phyloP scores from a whole-genome alignment of 2,113 vertebrate genomes.

The Ahaetulla prasina region DNA sequence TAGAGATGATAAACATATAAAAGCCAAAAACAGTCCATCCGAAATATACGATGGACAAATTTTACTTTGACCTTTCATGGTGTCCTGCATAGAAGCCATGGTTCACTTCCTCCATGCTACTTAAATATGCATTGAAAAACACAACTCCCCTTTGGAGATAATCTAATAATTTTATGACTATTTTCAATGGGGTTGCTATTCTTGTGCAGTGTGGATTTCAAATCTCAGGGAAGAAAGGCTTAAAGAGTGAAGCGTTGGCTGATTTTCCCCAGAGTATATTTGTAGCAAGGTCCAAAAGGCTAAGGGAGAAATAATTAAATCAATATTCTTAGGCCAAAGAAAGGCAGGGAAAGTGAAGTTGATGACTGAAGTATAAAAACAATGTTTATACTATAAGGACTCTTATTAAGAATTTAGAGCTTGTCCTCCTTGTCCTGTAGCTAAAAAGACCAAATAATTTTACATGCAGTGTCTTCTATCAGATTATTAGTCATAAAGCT shows the following conservation, averaged over 20 bases:
- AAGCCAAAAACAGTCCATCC: not conserved
- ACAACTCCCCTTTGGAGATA: not conserved
- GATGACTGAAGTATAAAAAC: not conserved
- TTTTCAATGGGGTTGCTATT: not conserved
- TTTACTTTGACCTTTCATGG: not conserved
- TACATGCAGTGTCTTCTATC: not conserved
- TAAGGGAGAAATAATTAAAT: not conserved
- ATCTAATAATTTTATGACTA: not conserved
- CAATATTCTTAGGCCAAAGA: not conserved
- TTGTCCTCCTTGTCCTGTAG: not conserved
- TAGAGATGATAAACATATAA: not conserved
- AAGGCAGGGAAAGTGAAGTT: not conserved
- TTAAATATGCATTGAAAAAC: not conserved
- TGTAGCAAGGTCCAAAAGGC: not conserved
- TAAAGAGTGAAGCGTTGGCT: not conserved
- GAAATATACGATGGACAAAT: not conserved
- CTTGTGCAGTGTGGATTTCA: not conserved
- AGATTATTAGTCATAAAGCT: not conserved
- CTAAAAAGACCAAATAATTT: not conserved
- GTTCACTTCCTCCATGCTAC: not conserved
- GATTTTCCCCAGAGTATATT: not conserved
- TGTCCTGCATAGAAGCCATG: not conserved
- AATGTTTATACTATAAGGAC: not conserved
- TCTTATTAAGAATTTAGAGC: not conserved
- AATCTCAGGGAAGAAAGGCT: not conserved